Evolutionary conservation across 1,140 invertebrate genomes (phyloP).

Genomic region (Lutraria rhynchaena): DNA sequence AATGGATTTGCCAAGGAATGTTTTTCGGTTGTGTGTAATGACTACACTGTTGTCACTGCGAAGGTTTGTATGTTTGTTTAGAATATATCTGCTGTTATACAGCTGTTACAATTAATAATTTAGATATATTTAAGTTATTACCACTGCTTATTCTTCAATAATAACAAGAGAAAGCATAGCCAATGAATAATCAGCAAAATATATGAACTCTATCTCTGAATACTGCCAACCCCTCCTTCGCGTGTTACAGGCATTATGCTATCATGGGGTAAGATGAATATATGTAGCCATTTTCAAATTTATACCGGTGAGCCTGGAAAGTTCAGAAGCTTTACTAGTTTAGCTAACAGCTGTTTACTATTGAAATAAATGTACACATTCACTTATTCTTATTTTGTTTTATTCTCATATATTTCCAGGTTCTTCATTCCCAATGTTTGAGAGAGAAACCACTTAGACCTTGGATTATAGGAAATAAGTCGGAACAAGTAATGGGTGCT

Average conservation of each 20-base stretch:
- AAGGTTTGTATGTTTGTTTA: slow-evolving; percentile 18
- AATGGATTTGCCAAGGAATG: no score
- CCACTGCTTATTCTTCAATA: no score
- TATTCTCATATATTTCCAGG: slow-evolving; percentile 2
- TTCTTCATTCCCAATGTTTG: slow-evolving; percentile 23
- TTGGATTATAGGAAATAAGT: not conserved
- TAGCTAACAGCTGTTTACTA: no score
- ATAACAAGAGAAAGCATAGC: no score
- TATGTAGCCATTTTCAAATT: not conserved
- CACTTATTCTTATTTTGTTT: not conserved
- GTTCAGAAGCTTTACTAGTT: not conserved
- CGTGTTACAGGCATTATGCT: no score
- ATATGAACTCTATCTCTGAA: no score
- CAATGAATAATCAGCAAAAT: no score
- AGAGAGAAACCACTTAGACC: slow-evolving; percentile 17
- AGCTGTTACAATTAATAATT: no score
- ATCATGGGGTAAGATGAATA: no score
- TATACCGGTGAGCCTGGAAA: not conserved
- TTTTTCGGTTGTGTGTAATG: slow-evolving; percentile 9
- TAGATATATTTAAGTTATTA: no score
- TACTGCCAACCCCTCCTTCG: no score
- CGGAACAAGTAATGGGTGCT: not conserved
- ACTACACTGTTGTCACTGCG: slow-evolving; percentile 11
- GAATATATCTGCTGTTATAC: no score
- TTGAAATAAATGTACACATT: not conserved